Evolutionary conservation across 2,113 vertebrate species (phyloP).

Genomic region (Candoia aspera): DNA sequence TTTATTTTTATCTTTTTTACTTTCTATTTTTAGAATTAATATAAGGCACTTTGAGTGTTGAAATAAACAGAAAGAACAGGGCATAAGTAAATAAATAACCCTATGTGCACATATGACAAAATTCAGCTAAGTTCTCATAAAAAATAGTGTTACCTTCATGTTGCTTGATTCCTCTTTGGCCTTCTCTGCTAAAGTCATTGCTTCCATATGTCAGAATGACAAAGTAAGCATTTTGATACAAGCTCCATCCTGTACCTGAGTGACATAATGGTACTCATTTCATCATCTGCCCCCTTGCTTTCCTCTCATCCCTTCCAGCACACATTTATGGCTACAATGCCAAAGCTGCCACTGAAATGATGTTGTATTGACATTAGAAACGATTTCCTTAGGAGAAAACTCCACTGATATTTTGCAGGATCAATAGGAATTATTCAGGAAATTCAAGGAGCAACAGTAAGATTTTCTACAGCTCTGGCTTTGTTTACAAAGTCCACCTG

Average conservation of each 20-base stretch:
- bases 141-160: background rate
- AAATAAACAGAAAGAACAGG: background rate
- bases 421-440: background rate
- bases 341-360: background rate
- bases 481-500: background rate
- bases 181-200: background rate
- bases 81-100: background rate
- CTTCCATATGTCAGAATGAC: background rate
- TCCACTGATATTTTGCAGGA: background rate
- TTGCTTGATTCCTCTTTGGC: background rate
- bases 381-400: background rate
- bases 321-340: background rate
- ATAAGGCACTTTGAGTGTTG: background rate
- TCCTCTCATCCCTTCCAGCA: background rate
- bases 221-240: background rate
- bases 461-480: background rate
- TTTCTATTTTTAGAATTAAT: background rate
- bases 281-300: background rate
- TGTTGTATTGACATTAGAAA: background rate
- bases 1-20: background rate
- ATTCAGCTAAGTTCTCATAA: background rate
- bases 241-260: background rate
- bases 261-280: background rate
- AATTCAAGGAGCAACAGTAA: background rate
- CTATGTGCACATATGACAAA: background rate